A percentile compares a stretch with the other conserved stretches of the same genome.
Evolutionary conservation across 2,888 invertebrate genomes (phyloP).

Genomic region (Sesia bembeciformis): DNA sequence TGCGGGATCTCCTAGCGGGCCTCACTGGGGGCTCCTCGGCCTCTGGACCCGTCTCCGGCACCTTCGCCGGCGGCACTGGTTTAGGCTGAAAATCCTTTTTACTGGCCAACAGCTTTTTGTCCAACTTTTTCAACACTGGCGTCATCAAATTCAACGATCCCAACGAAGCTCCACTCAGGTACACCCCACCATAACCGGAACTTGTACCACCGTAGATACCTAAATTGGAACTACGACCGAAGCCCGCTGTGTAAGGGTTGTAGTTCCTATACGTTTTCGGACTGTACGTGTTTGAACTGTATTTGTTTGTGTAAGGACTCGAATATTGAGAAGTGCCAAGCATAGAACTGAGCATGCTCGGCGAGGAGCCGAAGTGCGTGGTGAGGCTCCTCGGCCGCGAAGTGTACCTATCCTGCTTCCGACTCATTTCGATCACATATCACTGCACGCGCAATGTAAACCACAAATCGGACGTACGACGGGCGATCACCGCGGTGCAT

Average conservation of each 20-base stretch:
- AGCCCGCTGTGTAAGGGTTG: constrained; percentile 58
- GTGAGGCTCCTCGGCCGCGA: constrained; percentile 59
- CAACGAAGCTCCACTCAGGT: constrained; percentile 75
- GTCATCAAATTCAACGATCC: constrained; percentile 75
- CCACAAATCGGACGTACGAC: constrained; percentile 19
- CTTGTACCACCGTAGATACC: constrained; percentile 77
- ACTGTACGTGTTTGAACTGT: constrained; percentile 42
- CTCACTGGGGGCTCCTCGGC: constrained; percentile 35
- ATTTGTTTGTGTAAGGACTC: constrained; percentile 25
- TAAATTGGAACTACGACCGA: constrained; percentile 38
- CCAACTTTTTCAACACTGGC: constrained; percentile 67
- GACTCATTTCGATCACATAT: constrained; percentile 59
- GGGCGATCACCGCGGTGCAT: constrained; percentile 41
- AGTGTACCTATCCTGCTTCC: constrained; percentile 55
- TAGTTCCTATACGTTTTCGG: constrained; percentile 57
- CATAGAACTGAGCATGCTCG: constrained; percentile 58
- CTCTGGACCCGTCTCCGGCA: constrained; percentile 10
- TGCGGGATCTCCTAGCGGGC: constrained; percentile 49
- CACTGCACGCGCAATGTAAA: constrained; percentile 12
- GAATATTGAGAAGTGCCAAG: constrained; percentile 41
- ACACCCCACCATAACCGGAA: constrained; percentile 80
- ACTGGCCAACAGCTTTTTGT: constrained; percentile 61
- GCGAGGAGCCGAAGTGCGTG: constrained; percentile 58
- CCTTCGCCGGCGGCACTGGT: constrained; percentile 47
- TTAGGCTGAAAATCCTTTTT: constrained; percentile 67